Evolutionary conservation across 2,113 vertebrate genomes (phyloP).

Genomic region (Gracilinanus agilis): DNA sequence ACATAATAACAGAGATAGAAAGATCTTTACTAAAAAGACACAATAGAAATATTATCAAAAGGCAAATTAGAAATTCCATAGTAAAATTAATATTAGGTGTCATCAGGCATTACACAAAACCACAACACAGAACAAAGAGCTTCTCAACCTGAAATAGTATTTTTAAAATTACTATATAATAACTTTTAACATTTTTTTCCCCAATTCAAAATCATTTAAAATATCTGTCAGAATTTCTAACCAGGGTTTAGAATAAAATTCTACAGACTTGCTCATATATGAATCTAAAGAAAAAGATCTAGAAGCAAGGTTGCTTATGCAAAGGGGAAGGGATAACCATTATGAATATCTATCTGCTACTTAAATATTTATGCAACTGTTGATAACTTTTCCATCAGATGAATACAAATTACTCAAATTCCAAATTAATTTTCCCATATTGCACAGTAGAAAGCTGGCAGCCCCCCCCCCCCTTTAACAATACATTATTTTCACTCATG

Average conservation of each 20-base stretch:
- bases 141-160: neutral
- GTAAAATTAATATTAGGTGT: neutral
- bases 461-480: neutral
- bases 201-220: constrained; percentile 16
- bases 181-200: constrained; percentile 1
- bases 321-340: neutral
- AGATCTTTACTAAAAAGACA: neutral
- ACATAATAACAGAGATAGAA: neutral
- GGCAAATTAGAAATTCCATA: neutral
- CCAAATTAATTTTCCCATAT: neutral
- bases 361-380: neutral
- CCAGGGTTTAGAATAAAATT: constrained; percentile 4
- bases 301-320: constrained; percentile 25
- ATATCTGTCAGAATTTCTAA: neutral
- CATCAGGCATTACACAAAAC: neutral
- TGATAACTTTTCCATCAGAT: neutral
- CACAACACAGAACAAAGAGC: neutral
- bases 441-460: neutral
- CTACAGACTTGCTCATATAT: constrained; percentile 33
- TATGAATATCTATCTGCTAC: neutral
- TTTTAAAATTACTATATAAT: constrained; percentile 21
- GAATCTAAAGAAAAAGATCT: constrained; percentile 24
- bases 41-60: neutral
- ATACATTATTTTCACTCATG: neutral
- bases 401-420: constrained; percentile 15